These are phyloP conservation scores for Pelecanus crispus DNA, from an alignment of 2,113 vertebrate species.

Conservation along the genomic window DNA sequence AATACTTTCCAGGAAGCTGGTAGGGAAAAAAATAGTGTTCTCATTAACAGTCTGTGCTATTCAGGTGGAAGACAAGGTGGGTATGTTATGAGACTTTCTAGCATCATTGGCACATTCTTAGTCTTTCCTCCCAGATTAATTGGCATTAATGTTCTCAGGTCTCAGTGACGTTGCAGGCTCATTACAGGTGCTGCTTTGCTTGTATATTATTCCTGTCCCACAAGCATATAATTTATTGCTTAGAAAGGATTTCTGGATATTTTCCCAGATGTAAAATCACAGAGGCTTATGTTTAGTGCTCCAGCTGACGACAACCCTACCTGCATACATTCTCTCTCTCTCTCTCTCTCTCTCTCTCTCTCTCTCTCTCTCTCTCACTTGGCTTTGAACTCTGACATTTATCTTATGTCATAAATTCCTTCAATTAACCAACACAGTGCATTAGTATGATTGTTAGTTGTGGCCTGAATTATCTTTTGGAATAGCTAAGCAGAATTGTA, in stretches of 20 bases:
- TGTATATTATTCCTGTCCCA: neutral
- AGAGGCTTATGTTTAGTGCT: neutral
- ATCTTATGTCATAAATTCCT: slow-evolving; percentile 6
- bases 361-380: too few relatives aligned
- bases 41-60: neutral
- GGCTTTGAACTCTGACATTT: slow-evolving; percentile 34
- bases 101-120: neutral
- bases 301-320: neutral
- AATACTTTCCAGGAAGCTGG: neutral
- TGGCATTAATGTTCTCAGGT: neutral
- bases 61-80: neutral
- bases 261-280: slow-evolving; percentile 39
- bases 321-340: neutral
- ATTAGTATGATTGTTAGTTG: slow-evolving; percentile 28
- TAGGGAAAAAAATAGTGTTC: neutral
- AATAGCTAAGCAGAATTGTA: neutral
- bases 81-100: neutral
- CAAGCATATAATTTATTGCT: slow-evolving; percentile 20
- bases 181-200: slow-evolving; percentile 21
- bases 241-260: slow-evolving; percentile 49
- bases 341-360: neutral
- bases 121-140: slow-evolving; percentile 1
- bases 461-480: neutral
- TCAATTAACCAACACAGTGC: slow-evolving; percentile 8
- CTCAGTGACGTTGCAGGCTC: neutral